Conservation (phyloP, 2,113 vertebrate species). For the Salvelinus alpinus region DNA sequence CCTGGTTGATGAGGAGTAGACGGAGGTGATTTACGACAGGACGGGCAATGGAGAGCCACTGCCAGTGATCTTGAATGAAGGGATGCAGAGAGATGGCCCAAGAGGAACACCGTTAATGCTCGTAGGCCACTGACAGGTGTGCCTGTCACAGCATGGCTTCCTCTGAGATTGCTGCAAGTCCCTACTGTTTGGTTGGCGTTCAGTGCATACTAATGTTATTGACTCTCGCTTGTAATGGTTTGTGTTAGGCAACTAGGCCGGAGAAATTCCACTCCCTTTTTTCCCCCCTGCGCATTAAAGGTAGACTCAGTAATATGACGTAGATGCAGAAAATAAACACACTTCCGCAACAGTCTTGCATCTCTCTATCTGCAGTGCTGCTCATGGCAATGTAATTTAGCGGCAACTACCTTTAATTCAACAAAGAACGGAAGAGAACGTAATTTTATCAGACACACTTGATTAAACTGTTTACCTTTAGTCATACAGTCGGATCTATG, state of each 20-base stretch:
- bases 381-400: too few relatives aligned
- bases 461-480: not conserved
- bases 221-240: conserved; percentile 16
- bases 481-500: not conserved
- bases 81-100: conserved; percentile 31
- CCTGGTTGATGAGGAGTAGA: conserved; percentile 28
- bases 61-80: conserved; percentile 25
- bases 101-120: conserved; percentile 15
- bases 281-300: conserved; percentile 11
- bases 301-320: too few relatives aligned
- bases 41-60: conserved; percentile 32
- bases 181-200: conserved; percentile 17
- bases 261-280: conserved; percentile 23
- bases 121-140: not conserved
- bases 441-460: too few relatives aligned
- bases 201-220: not conserved
- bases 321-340: too few relatives aligned
- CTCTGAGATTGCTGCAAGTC: conserved; percentile 30
- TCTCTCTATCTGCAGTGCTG: too few relatives aligned
- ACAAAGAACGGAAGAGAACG: too few relatives aligned
- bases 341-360: too few relatives aligned
- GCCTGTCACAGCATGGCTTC: conserved; percentile 35
- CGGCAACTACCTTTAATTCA: too few relatives aligned
- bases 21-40: conserved; percentile 52
- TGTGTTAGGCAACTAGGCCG: conserved; percentile 9